Evolutionary conservation across 2,888 invertebrate genomes (phyloP).

Genomic region (Latheticus oryzae): DNA sequence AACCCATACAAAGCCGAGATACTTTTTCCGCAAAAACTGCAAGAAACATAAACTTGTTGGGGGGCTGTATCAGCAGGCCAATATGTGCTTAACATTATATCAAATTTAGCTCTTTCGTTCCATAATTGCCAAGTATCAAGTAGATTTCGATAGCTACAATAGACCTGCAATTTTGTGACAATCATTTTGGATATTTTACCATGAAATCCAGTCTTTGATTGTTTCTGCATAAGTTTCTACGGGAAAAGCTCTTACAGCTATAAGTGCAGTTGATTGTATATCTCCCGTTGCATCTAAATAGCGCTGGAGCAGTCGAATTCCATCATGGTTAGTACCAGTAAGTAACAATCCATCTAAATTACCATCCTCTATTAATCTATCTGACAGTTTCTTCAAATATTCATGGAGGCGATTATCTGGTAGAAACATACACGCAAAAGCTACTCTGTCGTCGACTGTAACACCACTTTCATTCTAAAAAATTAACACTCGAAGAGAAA

Average conservation of each 20-base stretch:
- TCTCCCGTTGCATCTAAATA: constrained; percentile 90
- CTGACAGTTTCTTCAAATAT: constrained; percentile 79
- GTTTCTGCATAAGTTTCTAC: constrained; percentile 74
- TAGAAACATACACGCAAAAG: constrained; percentile 90
- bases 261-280: constrained; percentile 89
- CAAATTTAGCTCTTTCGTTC: constrained; percentile 89
- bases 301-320: constrained; percentile 83
- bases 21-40: constrained; percentile 95
- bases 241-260: constrained; percentile 82
- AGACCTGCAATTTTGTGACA: too few species aligned
- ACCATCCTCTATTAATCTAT: constrained; percentile 79
- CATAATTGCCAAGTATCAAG: constrained; percentile 93
- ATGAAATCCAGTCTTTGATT: constrained; percentile 75
- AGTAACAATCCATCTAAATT: constrained; percentile 87
- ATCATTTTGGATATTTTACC: too few species aligned
- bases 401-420: constrained; percentile 83
- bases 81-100: constrained; percentile 78
- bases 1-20: constrained; percentile 84
- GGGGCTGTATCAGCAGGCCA: constrained; percentile 70
- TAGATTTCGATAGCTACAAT: constrained; percentile 80
- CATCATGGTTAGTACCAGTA: constrained; percentile 82
- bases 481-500: too few species aligned
- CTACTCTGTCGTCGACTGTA: constrained; percentile 87
- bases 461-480: constrained; percentile 84
- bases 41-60: constrained; percentile 83